Base-by-base conservation (phyloP, 2,888 invertebrate genomes). In the Calephelis perditalis region DNA sequence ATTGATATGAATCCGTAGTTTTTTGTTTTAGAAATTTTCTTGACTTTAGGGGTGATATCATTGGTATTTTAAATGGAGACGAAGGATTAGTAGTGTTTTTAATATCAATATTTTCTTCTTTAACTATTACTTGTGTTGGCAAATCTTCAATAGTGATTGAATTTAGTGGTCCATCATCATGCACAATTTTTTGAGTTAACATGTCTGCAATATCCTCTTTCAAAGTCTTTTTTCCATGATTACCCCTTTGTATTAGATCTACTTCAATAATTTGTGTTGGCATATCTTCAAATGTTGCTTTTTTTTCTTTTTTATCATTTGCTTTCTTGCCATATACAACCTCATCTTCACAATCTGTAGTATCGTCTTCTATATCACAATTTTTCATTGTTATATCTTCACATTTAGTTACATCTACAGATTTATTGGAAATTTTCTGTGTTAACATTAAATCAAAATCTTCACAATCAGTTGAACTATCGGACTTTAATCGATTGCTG, bases 31-130 rank as follows among this genome's bases (percentile, higher is more conserved):
- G 36, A 44, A 74, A 69, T 78, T 84, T 66, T 70, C 77, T 84
- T 1, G 68, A 55, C 70, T 77, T 82, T 46, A 75, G 65, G n/a
- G 79, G 73, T 11, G 81, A 79, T 52, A 70, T 66, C 3, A 75
- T 65, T 6, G 89, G 88, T 45, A 84, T 67, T 77, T 88, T 89
- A 71, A 89, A 89, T 11, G 76, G 60, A 1, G 56, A 15, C 6
- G 11, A 11, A 35, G 0, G 44, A n/a, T 56, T 60, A 37, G 7
- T 49, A 7, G 11, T 15, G 3, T 40, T 58, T 1, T 15, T 11
- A 47, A 6, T 11, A 12, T 36, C 40, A 59, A 67, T 65, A 26
- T 63, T 55, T 46, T 61, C 63, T 60, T 68, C 64, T 35, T 68
- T 59, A 60, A 77, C 69, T 11, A 73, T 65, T 6, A 62, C 59